Conservation (phyloP, 1,140 invertebrate species). For the Nasonia longicornis region DNA sequence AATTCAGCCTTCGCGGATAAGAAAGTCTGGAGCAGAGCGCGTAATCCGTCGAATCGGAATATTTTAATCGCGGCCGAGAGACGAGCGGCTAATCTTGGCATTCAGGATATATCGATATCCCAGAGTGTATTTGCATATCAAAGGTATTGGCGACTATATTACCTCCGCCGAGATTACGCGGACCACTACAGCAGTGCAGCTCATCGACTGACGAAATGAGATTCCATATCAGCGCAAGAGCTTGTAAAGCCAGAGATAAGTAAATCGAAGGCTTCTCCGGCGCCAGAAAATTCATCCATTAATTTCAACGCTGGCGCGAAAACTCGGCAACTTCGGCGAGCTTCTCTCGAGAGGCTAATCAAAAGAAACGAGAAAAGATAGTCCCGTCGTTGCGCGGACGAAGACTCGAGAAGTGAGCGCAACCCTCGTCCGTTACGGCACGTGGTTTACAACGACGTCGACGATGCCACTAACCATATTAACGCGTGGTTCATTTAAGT, state of each 20-base stretch:
- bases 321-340: background rate
- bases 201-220: background rate
- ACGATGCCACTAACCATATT: background rate
- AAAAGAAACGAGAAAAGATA: background rate
- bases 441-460: no score
- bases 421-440: background rate
- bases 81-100: background rate
- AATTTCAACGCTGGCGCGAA: background rate
- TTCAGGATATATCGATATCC: background rate
- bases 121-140: background rate
- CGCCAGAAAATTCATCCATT: background rate
- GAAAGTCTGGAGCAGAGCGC: background rate
- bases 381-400: background rate
- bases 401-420: background rate
- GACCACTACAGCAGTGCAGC: background rate
- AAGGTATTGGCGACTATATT: background rate
- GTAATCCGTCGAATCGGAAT: slow-evolving; percentile 17
- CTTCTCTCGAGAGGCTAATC: background rate
- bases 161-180: background rate
- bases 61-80: slow-evolving; percentile 7
- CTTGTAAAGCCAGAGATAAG: background rate
- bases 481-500: background rate
- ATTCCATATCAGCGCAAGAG: background rate
- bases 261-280: background rate
- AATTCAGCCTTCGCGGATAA: background rate